phyloP scores from a whole-genome alignment of 1,140 invertebrate genomes.

The Drosophila auraria region DNA sequence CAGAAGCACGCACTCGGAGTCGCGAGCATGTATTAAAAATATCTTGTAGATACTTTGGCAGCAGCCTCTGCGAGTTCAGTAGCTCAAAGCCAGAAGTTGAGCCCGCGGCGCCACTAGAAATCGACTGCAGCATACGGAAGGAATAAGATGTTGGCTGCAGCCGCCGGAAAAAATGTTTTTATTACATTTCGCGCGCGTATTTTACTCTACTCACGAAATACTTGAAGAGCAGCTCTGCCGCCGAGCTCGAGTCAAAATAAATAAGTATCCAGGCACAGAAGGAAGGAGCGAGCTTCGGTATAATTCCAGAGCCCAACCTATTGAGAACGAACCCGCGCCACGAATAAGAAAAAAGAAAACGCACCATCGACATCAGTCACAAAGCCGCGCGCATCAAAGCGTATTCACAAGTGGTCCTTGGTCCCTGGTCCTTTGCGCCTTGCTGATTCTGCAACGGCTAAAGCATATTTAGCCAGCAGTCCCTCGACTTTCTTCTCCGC shows the following conservation, averaged over 20 bases:
- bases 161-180: conserved; percentile 78
- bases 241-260: conserved; percentile 63
- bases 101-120: conserved; percentile 65
- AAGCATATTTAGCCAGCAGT: conserved; percentile 79
- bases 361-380: conserved; percentile 55
- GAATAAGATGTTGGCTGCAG: conserved; percentile 73
- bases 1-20: conserved; percentile 37
- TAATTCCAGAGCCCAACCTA: conserved; percentile 33
- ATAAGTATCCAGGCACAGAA: conserved; percentile 65
- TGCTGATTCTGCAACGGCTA: conserved; percentile 79
- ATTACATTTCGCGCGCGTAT: conserved; percentile 82
- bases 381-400: conserved; percentile 82
- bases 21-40: conserved; percentile 82
- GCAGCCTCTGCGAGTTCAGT: conserved; percentile 37
- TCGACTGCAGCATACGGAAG: conserved; percentile 62
- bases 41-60: conserved; percentile 75
- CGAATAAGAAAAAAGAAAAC: conserved; percentile 6
- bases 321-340: not conserved
- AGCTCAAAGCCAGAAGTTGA: conserved; percentile 53
- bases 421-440: conserved; percentile 74
- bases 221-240: conserved; percentile 66
- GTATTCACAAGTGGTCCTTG: conserved; percentile 78
- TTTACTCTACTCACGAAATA: conserved; percentile 81
- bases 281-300: conserved; percentile 32
- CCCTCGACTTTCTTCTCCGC: conserved; percentile 50